Percentiles rank a stretch among this genome's conserved stretches.
Evolutionary conservation across 64 coral and sea anemone species (phyloP).

Genomic region (Trachythela sp.): DNA sequence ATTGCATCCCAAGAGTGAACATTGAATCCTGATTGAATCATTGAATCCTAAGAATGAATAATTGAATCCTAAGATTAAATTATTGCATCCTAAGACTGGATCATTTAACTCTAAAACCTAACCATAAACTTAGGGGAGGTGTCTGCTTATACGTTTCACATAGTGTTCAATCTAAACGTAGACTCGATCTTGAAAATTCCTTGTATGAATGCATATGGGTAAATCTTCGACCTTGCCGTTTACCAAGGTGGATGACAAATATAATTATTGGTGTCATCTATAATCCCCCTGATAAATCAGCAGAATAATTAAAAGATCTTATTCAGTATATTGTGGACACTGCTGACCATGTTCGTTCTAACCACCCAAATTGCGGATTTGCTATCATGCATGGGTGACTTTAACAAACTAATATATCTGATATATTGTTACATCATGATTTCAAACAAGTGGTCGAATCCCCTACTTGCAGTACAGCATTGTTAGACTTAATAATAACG

Average conservation of each 20-base stretch:
- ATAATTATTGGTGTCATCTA: not conserved
- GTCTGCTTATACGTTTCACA: too few relatives aligned
- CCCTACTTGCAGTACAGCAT: not conserved
- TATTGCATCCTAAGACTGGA: too few relatives aligned
- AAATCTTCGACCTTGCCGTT: not conserved
- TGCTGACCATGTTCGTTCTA: not conserved
- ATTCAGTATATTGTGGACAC: not conserved
- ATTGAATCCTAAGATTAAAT: too few relatives aligned
- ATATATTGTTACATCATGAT: not conserved
- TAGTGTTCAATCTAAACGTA: too few relatives aligned
- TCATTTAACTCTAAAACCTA: too few relatives aligned
- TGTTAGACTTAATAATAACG: not conserved
- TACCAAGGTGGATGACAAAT: not conserved
- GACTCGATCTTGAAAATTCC: not conserved
- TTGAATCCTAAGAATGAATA: too few relatives aligned
- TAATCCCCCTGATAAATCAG: not conserved
- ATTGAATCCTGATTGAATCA: too few relatives aligned
- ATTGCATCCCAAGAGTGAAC: too few relatives aligned
- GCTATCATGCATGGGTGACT: not conserved
- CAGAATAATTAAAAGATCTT: not conserved
- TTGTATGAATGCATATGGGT: not conserved
- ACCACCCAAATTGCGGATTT: not conserved
- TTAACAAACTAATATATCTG: not conserved
- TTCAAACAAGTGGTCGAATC: not conserved
- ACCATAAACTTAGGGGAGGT: too few relatives aligned